Conservation (phyloP, 2,113 vertebrate genomes). For the Hippocampus comes region DNA sequence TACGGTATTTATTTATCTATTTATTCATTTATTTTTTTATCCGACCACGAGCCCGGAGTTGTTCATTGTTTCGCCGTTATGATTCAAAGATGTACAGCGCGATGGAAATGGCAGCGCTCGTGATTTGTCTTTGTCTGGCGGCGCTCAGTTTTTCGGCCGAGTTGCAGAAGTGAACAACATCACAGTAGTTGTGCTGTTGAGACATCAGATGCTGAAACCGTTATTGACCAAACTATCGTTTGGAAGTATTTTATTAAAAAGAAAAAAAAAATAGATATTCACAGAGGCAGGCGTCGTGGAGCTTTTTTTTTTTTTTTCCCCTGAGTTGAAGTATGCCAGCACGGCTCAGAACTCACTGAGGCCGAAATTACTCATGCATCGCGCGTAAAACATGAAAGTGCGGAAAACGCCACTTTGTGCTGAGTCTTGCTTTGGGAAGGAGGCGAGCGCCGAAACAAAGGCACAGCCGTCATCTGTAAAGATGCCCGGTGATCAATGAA, state of each 20-base stretch:
- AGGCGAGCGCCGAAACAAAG: conserved; percentile 81
- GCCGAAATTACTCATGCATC: conserved; percentile 92
- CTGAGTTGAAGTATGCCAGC: conserved; percentile 11
- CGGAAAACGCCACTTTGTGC: conserved; percentile 87
- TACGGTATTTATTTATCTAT: conserved; percentile 22
- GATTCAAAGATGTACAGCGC: conserved; percentile 71
- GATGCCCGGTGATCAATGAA: conserved; percentile 87
- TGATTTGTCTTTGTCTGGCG: conserved; percentile 64
- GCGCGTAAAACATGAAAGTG: conserved; percentile 83
- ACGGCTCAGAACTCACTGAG: conserved; percentile 76
- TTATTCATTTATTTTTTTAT: conserved; percentile 4
- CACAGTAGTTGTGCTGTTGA: conserved; percentile 17
- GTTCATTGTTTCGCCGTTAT: conserved; percentile 71
- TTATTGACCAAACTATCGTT: not conserved
- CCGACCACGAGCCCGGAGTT: conserved; percentile 46
- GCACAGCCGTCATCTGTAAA: conserved; percentile 92
- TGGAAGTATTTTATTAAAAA: conserved; percentile 80
- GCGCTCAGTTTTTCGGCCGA: conserved; percentile 26
- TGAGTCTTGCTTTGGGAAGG: conserved; percentile 91
- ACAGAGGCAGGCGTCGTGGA: conserved; percentile 84
- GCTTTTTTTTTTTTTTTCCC: conserved; percentile 44
- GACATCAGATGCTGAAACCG: not conserved
- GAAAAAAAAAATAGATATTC: conserved; percentile 82
- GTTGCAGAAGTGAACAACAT: conserved; percentile 19
- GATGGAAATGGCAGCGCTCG: conserved; percentile 47